Base-by-base conservation (phyloP, 2,797 vertebrate genomes). In the Acridotheres tristis region DNA sequence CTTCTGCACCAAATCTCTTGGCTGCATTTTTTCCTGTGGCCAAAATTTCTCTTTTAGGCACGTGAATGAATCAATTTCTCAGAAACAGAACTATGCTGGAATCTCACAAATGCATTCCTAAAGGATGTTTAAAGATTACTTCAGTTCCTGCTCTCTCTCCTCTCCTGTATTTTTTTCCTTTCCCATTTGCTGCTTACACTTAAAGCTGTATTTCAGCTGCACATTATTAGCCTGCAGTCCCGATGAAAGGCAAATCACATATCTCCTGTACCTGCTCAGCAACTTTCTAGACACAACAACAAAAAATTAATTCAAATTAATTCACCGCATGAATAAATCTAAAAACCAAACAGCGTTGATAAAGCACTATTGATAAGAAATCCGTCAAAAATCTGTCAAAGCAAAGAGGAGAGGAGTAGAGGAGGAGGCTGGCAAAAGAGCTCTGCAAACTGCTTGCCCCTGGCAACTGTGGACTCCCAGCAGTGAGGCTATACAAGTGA, bases 201-300 rank as follows among this genome's bases (percentile, higher is more conserved):
- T 51, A 15, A 88, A 75, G 21, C 3, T 90, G 5, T 45, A 45
- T 55, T 79, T 87, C 40, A 50, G 22, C 48, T 74, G 21, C 63
- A 45, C 3, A 1, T 11, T 54, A 10, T 30, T 47, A 78, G 27
- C 43, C 42, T 40, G 21, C 30, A 66, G 26, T 38, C 21, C 32
- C 32, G 7, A 59, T 38, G 38, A 6, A 81, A 63, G 25, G 21
- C 22, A 81, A 88, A 78, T 16, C 30, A 34, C 9, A 0, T 3
- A 88, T 16, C 16, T 67, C n/a, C 13, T 1, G 1, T 13, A 40
- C 2, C 1, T 4, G 13, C 18, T 42, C 71, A 57, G 4, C 30
- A 88, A 62, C 57, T 50, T 85, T n/a, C 32, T n/a, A 42, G 26
- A 71, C 22, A 6, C 38, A 75, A 58, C 51, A 78, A 32, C 9